These are phyloP conservation scores for Sebastes minor DNA, from an alignment of 2,797 vertebrate species.

Conservation along the genomic window DNA sequence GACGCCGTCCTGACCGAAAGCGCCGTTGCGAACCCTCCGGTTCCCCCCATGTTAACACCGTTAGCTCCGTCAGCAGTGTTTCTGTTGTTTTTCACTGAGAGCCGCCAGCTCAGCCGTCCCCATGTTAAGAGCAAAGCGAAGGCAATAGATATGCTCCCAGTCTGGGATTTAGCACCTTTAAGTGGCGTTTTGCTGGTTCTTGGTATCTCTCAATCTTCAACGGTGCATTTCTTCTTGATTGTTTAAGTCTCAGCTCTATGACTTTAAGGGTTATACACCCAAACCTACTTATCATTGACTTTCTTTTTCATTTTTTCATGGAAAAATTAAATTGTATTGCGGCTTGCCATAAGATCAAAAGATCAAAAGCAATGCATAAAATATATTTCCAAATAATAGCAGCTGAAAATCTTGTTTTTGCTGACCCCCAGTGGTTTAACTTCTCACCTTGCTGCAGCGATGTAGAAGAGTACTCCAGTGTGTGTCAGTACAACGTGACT, in stretches of 20 bases:
- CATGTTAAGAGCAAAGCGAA: too few species aligned
- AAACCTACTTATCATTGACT: background rate
- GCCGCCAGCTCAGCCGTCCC: too few species aligned
- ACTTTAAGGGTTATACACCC: background rate
- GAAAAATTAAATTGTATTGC: background rate
- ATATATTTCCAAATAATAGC: background rate
- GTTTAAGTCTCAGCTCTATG: background rate
- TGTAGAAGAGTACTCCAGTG: background rate
- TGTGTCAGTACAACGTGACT: background rate
- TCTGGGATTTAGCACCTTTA: background rate
- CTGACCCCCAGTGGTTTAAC: too few species aligned
- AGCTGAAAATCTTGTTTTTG: background rate
- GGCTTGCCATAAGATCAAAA: background rate
- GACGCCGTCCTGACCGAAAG: fast-evolving
- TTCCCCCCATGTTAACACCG: too few species aligned
- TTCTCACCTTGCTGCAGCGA: too few species aligned
- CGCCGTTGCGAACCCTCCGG: too few species aligned
- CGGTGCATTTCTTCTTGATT: background rate
- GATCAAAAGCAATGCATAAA: background rate
- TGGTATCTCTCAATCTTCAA: background rate
- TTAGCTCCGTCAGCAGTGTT: too few species aligned
- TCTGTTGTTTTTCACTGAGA: too few species aligned
- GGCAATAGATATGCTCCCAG: too few species aligned
- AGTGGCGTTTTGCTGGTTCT: background rate
- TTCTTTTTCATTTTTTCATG: background rate